phyloP scores from a whole-genome alignment of 2,113 vertebrate genomes.

The Mustela nigripes region DNA sequence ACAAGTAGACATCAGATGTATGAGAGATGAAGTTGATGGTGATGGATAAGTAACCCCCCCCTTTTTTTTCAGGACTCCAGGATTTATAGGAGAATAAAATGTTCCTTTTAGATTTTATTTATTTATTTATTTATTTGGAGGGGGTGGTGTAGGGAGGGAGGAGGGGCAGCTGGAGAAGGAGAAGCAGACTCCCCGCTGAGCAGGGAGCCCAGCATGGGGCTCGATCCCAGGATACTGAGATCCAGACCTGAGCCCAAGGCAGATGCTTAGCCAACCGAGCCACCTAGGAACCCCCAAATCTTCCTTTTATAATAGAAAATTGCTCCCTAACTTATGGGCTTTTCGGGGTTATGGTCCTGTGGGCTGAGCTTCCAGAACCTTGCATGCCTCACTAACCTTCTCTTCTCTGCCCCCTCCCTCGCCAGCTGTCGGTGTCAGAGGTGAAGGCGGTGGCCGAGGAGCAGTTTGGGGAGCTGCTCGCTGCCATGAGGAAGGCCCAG shows the following conservation, averaged over 20 bases:
- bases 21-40: not conserved
- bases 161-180: not conserved
- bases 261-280: not conserved
- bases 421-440: constrained; percentile 90
- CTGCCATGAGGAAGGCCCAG: constrained; percentile 87
- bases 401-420: not conserved
- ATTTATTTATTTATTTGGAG: not conserved
- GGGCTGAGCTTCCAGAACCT: not conserved
- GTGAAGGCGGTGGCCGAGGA: constrained; percentile 87
- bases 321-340: not conserved
- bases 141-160: not conserved
- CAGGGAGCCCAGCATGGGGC: not conserved
- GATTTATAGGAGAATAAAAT: not conserved
- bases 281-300: not conserved
- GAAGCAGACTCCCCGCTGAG: not conserved
- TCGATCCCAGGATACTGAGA: not conserved
- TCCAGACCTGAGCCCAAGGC: not conserved
- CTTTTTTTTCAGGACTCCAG: not conserved
- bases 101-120: not conserved
- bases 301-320: not conserved
- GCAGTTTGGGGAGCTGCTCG: constrained; percentile 89
- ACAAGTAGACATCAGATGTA: not conserved
- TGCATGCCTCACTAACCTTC: not conserved
- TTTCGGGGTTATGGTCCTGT: not conserved
- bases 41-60: too few relatives aligned